Evolutionary conservation across 2,113 vertebrate species (phyloP), one percentile per base, ranked within the genome.

Genomic region (Antechinus flavipes): DNA sequence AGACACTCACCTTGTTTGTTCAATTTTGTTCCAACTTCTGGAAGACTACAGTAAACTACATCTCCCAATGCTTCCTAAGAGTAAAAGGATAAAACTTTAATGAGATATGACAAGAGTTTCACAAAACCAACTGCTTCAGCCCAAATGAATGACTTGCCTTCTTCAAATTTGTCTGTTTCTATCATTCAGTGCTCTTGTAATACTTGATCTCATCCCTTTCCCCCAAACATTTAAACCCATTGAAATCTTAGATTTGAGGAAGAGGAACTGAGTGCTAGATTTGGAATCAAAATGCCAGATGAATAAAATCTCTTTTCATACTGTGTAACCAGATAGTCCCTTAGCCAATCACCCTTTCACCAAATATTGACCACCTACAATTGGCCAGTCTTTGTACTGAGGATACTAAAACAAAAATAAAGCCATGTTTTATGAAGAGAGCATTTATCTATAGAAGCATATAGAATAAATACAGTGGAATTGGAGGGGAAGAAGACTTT

Each of bases 31-130:
- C 99, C 99, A 97, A 99, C 97, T 98, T 99, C 99, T 98, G 99
- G 99, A 93, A 99, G 99, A 97, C 99, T 99, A 99, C 99, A 99
- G 97, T 99, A 99, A 97, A 99, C 99, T 95, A 99, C 99, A 14
- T 99, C 99, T 95, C 99, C 99, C 98, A 99, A 98, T 90, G 99
- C 99, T 98, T 99, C 99, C 99, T 99, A 97, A 96, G 98, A 97
- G 54, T 94, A 97, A 54, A 95, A 96, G 97, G 95, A 91, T 19
- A 96, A 95, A 91, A 90, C 93, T 55, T 50, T 35, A 93, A 95
- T 52, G 91, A 97, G 89, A 89, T 50, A 47, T 92, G 94, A 49
- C 49, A 49, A 95, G 25, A 84, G 68, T 84, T 84, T 84, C 68
- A 84, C 42, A n/a, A 93, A 96, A 49, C 14, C 12, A 16, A 22